phyloP scores from a whole-genome alignment of 92 coral and sea anemone species.

The Meandrina meandrites region DNA sequence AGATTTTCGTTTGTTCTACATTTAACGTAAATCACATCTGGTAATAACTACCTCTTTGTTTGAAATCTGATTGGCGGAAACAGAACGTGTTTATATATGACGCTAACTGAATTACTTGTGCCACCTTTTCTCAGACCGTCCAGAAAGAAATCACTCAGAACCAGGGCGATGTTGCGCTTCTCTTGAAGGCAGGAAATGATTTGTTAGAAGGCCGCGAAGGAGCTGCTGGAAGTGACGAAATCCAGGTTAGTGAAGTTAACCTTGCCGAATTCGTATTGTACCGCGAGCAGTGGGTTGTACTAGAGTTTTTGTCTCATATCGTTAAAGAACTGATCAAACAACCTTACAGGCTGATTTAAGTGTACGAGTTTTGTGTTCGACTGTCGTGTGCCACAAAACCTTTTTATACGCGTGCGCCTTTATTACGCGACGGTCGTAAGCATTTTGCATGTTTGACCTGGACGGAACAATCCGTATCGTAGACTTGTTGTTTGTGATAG shows the following conservation, averaged over 20 bases:
- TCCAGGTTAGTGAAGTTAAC: constrained; percentile 51
- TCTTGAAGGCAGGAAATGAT: constrained; percentile 77
- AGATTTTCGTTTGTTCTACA: neutral
- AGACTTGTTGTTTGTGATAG: too few relatives aligned
- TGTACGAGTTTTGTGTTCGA: too few relatives aligned
- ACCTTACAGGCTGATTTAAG: too few relatives aligned
- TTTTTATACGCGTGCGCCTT: too few relatives aligned
- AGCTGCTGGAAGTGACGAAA: constrained; percentile 86
- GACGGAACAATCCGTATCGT: too few relatives aligned
- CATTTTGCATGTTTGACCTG: too few relatives aligned
- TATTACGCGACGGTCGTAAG: too few relatives aligned
- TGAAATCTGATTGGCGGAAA: too few relatives aligned
- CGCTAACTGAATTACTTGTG: neutral
- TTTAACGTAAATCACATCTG: neutral
- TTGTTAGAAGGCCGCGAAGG: constrained; percentile 87
- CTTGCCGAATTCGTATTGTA: neutral
- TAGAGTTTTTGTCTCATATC: too few relatives aligned
- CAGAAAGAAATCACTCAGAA: constrained; percentile 77
- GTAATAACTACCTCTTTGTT: neutral
- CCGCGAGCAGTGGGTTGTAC: too few relatives aligned
- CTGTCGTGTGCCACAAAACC: too few relatives aligned
- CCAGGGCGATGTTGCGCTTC: constrained; percentile 68
- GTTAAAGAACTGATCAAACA: too few relatives aligned
- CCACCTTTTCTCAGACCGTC: constrained; percentile 60
- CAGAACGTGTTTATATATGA: neutral